Evolutionary conservation across 2,888 invertebrate species (phyloP).

Genomic region (Aleiodes testaceus): DNA sequence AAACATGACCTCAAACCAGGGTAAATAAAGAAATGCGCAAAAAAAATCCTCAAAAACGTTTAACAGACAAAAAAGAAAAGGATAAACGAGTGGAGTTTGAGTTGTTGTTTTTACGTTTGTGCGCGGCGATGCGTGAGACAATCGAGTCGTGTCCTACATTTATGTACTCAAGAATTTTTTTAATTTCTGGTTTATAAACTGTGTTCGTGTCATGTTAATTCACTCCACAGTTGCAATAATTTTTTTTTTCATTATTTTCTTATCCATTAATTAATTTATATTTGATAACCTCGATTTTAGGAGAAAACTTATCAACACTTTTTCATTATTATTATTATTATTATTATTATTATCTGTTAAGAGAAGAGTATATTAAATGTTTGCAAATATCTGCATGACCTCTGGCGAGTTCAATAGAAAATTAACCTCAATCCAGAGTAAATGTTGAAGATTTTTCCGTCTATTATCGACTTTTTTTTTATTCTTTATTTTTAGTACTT

Average conservation of each 20-base stretch:
- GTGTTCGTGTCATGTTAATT: constrained; percentile 6
- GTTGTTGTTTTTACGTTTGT: constrained; percentile 3
- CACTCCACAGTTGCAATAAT: not conserved
- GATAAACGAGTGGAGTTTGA: not conserved
- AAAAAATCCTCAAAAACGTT: not conserved
- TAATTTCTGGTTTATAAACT: constrained; percentile 17
- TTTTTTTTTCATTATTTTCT: not conserved
- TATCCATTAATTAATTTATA: constrained; percentile 34
- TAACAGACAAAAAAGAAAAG: not conserved
- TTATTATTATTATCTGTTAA: too few species aligned
- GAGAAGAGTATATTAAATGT: not conserved
- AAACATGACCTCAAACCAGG: not conserved
- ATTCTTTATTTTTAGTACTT: not conserved
- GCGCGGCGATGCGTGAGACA: constrained; percentile 56
- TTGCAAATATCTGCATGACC: constrained; percentile 14
- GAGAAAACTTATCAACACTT: not conserved
- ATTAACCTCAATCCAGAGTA: constrained; percentile 6
- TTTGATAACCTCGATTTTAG: constrained; percentile 40
- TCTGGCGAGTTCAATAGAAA: constrained; percentile 1
- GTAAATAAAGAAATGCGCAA: not conserved
- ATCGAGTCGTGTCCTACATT: constrained; percentile 62
- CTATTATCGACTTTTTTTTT: not conserved
- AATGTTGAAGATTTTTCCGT: constrained; percentile 14
- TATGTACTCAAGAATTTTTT: constrained; percentile 23
- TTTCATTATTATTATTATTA: not conserved